Base-by-base conservation (phyloP, 2,888 invertebrate genomes). In the Epirrita christyi region DNA sequence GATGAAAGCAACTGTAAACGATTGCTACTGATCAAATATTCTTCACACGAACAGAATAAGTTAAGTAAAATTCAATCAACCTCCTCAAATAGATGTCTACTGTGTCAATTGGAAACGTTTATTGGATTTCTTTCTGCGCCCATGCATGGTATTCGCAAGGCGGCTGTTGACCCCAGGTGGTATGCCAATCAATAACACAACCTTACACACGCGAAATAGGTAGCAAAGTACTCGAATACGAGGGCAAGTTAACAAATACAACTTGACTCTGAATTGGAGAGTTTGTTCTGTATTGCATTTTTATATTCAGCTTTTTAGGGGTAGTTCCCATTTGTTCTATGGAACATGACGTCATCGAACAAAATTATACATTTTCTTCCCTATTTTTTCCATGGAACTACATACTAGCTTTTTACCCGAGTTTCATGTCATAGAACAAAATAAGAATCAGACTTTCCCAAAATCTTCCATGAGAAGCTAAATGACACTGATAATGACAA, bases 171-270 rank as follows among this genome's bases (percentile, higher is more conserved):
- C 76, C 76, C 63, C 72, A 72, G 67, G 71, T 71, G 57, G 52
- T 50, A 59, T 72, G 73, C 76, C 79, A 86, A 88, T 88, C 86
- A 83, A 88, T 87, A 86, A 50, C 61, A 60, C 61, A 67, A 71
- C 71, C 70, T 63, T 67, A 66, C 68, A 72, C 72, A 61, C 51
- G 59, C 52, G 50, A 64, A 65, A 38, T 14, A 47, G 27, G 11
- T 41, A 55, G 43, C 21, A 14, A 6, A 10, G 0, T 36, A 38
- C 42, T 32, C 34, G 38, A 53, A 56, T 29, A 61, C 9, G 13
- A 34, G 27, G 29, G 34, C 46, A 40, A 8, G 13, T 28, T 4
- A 38, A 15, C 15, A 43, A 29, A 48, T 44, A 59, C 8, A n/a
- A 10, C 38, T 45, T 49, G 21, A 21, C 21, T 21, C 4, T 21